Percentiles rank a stretch among this genome's conserved stretches.
Evolutionary conservation across 2,113 vertebrate genomes (phyloP).

Genomic region (Brachypodius melanocephalos): DNA sequence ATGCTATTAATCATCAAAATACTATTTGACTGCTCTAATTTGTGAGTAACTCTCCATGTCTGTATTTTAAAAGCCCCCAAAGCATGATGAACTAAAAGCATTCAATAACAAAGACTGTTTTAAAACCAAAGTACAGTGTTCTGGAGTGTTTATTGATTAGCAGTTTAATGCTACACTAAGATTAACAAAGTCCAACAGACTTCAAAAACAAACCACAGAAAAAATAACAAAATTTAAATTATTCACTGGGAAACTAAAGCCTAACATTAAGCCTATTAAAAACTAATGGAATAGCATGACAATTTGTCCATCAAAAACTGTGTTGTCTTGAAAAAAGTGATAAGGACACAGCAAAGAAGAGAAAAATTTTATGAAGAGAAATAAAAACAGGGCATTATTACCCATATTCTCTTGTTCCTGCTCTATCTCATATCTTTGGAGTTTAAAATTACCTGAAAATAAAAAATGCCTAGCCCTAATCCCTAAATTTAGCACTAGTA

Average conservation of each 20-base stretch:
- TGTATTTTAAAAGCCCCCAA: not conserved
- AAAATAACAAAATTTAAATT: not conserved
- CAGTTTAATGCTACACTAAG: not conserved
- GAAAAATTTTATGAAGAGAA: not conserved
- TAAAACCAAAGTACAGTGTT: not conserved
- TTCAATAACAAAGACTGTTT: not conserved
- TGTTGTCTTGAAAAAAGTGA: not conserved
- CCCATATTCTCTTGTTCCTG: not conserved
- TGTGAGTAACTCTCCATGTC: not conserved
- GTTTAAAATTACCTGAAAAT: not conserved
- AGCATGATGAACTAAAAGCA: not conserved
- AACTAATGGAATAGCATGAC: not conserved
- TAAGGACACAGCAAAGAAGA: not conserved
- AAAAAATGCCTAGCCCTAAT: not conserved
- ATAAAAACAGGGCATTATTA: not conserved
- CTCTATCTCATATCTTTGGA: not conserved
- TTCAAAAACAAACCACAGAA: not conserved
- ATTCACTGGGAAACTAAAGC: not conserved
- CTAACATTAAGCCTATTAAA: not conserved
- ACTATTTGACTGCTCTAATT: slow-evolving; percentile 2
- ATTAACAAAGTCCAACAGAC: not conserved
- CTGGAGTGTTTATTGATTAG: not conserved
- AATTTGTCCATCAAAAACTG: not conserved
- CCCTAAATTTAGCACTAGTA: not conserved
- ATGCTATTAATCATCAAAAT: slow-evolving; percentile 29